Base-by-base conservation (phyloP, 2,113 vertebrate genomes). In the Zosterops hypoxanthus region DNA sequence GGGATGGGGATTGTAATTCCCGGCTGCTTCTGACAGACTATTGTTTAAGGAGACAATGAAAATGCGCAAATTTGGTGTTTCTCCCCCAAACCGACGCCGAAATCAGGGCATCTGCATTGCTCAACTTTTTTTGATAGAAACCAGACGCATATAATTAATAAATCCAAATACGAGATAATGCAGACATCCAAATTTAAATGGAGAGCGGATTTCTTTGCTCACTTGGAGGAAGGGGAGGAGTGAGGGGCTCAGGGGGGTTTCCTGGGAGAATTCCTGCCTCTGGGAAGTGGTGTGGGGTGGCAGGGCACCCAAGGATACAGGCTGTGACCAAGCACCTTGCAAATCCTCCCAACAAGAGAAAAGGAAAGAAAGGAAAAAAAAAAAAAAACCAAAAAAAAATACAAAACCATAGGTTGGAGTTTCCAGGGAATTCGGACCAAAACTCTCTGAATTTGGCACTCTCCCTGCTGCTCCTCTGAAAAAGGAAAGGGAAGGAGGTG, bases 81-180 rank as follows among this genome's bases (percentile, higher is more conserved):
- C 88, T 68, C 57, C 85, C 60, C 82, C 46, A 23, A 21, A 70
- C 44, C 1, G 82, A 36, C 52, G 82, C 73, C 1, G 5, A 92
- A 95, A 94, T 21, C 81, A 63, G 94, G 82, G 71, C 80, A 95
- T 86, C 86, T 94, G 85, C 96, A 95, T 85, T 92, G 92, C 91
- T 96, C 82, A 95, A 92, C 72, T 70, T 78, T 53, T 39, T 81
- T 63, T 87, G 76, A 92, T 57, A 57, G 11, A 46, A 95, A 90
- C 89, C 86, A 89, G 79, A 94, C 83, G 92, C 82, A 95, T 96
- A 97, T 86, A 85, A 93, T 83, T 84, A 94, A 90, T 84, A 84
- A 86, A 93, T 76, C 61, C 49, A 24, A 91, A 90, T 49, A 49
- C 70, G 29, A 77, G 86, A 84, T 65, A 83, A 93, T 49, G 87